Evolutionary conservation across 2,888 invertebrate genomes (phyloP), one percentile per base, ranked within the genome.

Genomic region (Drosophila atroscutellata): DNA sequence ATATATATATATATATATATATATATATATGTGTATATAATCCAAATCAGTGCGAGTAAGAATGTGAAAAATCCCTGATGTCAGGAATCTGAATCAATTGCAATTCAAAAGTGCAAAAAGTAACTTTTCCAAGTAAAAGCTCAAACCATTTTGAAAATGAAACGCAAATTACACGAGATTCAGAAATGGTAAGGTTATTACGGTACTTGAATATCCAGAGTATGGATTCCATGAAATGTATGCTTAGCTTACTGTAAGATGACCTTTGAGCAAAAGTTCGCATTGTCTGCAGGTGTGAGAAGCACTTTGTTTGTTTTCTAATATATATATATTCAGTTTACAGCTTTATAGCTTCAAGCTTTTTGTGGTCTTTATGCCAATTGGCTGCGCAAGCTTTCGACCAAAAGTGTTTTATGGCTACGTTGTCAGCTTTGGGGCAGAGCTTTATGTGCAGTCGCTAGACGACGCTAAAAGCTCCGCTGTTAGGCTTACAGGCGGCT

Each of bases 371-470:
- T 58, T 51, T 51, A 47, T 18, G 37, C 56, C 75, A 47, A 18
- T 47, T 42, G 57, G 58, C 55, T 37, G 30, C 11, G 52, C 37
- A 55, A 56, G 72, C 26, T 72, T 75, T 75, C 11, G 65, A 66
- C 74, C 75, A 65, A 64, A 32, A 42, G 15, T 20, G 11, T 42
- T 73, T 60, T 61, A 65, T 65, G 57, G 64, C 59, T 45, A 42
- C 36, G 8, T 18, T 57, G 36, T 55, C 28, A 52, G 54, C 34
- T 55, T 36, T 51, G n/a, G 34, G 64, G 75, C 78, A 81, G 69
- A 81, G 82, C 81, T 84, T 81, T 81, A 84, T 81, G 47, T 84
- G 85, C 81, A 81, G 63, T 50, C 85, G 82, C 85, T 81, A 84
- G 79, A 65, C 76, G 82, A 66, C 81, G 79, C 85, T 81, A 84